These are phyloP conservation scores for Craterocephalus amniculus DNA, from an alignment of 2,797 vertebrate species.

Conservation along the genomic window DNA sequence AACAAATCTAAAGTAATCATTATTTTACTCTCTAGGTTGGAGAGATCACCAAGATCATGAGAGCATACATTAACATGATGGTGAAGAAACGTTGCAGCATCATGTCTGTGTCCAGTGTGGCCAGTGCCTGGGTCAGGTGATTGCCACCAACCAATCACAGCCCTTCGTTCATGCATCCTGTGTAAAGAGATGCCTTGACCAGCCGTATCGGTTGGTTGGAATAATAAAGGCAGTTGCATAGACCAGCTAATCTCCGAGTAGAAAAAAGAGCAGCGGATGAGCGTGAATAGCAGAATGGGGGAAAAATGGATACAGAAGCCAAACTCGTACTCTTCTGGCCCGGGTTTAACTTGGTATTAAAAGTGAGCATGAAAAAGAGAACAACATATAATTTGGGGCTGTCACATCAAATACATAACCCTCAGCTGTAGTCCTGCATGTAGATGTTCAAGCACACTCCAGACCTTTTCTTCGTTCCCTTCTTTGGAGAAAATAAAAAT, in stretches of 20 bases:
- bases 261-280: slow-evolving; percentile 27
- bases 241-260: slow-evolving; percentile 40
- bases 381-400: slow-evolving; percentile 45
- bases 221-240: slow-evolving; percentile 48
- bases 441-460: slow-evolving; percentile 78
- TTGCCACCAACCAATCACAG: slow-evolving; percentile 53
- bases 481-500: slow-evolving; percentile 54
- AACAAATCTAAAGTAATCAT: not conserved
- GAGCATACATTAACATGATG: slow-evolving; percentile 96
- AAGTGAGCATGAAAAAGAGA: slow-evolving; percentile 65
- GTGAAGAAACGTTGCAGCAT: slow-evolving; percentile 95
- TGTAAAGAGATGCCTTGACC: slow-evolving; percentile 32
- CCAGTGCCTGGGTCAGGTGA: slow-evolving; percentile 90
- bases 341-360: slow-evolving; percentile 47
- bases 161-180: slow-evolving; percentile 40
- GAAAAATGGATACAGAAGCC: slow-evolving; percentile 42
- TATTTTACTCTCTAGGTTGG: slow-evolving; percentile 89
- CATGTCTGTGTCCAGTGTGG: slow-evolving; percentile 88
- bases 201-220: slow-evolving; percentile 31
- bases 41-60: slow-evolving; percentile 96
- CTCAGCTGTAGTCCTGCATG: slow-evolving; percentile 74
- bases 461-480: slow-evolving; percentile 45
- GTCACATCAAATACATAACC: slow-evolving; percentile 51
- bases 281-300: slow-evolving; percentile 13
- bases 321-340: slow-evolving; percentile 49